Base-by-base conservation (phyloP, 1,140 invertebrate species). In the Gonioctena quinquepunctata region DNA sequence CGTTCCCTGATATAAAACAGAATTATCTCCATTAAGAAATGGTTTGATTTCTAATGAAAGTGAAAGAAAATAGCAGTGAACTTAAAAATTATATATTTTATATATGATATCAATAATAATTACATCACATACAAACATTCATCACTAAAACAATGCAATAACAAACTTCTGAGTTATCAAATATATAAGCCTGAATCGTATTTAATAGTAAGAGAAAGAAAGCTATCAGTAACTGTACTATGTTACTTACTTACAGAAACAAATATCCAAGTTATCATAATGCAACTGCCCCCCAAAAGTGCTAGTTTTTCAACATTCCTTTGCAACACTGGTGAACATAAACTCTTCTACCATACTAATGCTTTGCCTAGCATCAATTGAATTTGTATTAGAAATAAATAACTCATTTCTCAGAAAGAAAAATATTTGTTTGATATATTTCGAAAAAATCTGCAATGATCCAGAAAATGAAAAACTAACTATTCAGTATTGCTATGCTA, bases 51-150 rank as follows among this genome's bases (percentile, higher is more conserved):
- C n/a, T n/a, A n/a, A n/a, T n/a, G n/a, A n/a, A n/a, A n/a, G n/a
- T n/a, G n/a, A n/a, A n/a, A n/a, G n/a, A n/a, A n/a, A n/a, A n/a
- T n/a, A n/a, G n/a, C n/a, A n/a, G 11, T 71, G 25, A 73, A 74
- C 69, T 74, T 74, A 68, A 48, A n/a, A 13, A 23, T 62, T 62
- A 65, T 23, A 65, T 71, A 69, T 65, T 76, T 71, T 66, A 75
- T 74, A 74, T 72, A 72, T 74, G 66, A 64, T 73, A 48, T 75
- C 73, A 54, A 68, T 73, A 73, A 76, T 76, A 76, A 76, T 71
- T 77, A 77, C 71, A 77, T 76, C 76, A 78, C 76, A 78, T 76
- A 78, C 73, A 78, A 76, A 78, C 76, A 76, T 76, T 68, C 64
- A 76, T 78, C 74, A 76, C 75, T 75, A 73, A 70, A 73, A 69